A percentile compares a stretch with the other conserved stretches of the same genome.
These are phyloP conservation scores for Glaucopsyche alexis DNA, from an alignment of 2,888 invertebrate species.

Conservation along the genomic window DNA sequence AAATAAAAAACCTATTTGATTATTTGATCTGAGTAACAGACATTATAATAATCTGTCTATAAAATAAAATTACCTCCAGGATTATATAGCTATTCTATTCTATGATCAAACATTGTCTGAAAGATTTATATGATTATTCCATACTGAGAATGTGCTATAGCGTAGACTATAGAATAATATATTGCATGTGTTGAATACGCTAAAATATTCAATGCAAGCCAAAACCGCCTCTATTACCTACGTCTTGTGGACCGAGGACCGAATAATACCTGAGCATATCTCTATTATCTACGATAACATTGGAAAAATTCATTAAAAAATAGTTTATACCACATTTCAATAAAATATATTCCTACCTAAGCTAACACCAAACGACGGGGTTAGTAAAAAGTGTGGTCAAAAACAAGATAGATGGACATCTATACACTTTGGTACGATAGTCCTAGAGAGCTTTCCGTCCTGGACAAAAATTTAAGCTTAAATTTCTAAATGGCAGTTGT, in stretches of 20 bases:
- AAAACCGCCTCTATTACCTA: background rate
- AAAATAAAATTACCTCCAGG: too few species aligned
- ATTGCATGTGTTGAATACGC: background rate
- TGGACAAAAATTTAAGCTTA: background rate
- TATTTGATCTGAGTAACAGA: too few species aligned
- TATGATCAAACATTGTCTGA: slow-evolving; percentile 2
- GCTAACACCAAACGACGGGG: slow-evolving; percentile 38
- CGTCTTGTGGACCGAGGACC: background rate
- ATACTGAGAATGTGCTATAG: slow-evolving; percentile 11
- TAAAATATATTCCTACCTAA: slow-evolving; percentile 36
- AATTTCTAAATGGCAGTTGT: slow-evolving; percentile 13
- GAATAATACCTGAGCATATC: slow-evolving; percentile 18
- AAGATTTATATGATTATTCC: background rate
- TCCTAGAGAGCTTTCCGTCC: slow-evolving; percentile 2
- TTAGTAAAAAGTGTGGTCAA: slow-evolving; percentile 31
- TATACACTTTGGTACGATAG: background rate
- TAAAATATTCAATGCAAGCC: slow-evolving; percentile 15
- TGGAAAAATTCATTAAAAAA: slow-evolving; percentile 56
- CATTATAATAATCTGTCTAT: too few species aligned
- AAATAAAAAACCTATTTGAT: too few species aligned
- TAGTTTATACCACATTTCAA: slow-evolving; percentile 43
- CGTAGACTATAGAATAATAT: background rate
- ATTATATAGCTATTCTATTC: background rate
- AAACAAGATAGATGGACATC: slow-evolving; percentile 13
- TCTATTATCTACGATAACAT: slow-evolving; percentile 44